phyloP scores from a whole-genome alignment of 2,797 vertebrate genomes.

The Macropodus opercularis region DNA sequence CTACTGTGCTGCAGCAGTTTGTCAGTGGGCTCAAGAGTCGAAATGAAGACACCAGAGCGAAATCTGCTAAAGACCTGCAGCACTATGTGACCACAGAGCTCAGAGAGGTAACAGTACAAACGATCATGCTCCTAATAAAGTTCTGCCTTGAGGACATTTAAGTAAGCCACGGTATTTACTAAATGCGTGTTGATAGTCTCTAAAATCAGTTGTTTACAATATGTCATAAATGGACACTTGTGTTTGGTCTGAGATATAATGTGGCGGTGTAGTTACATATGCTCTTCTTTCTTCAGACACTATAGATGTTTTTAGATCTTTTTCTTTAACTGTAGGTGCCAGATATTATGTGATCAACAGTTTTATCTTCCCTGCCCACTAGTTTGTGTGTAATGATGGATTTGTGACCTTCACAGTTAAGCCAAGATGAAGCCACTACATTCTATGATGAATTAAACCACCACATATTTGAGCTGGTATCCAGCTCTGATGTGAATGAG shows the following conservation, averaged over 20 bases:
- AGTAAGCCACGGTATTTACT: neutral
- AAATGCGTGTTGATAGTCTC: neutral
- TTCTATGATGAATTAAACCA: slow-evolving; percentile 99
- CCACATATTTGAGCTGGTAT: slow-evolving; percentile 98
- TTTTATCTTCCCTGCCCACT: neutral
- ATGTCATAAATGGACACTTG: neutral
- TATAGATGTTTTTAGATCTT: neutral
- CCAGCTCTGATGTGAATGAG: slow-evolving; percentile 98
- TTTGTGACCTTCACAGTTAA: slow-evolving; percentile 84
- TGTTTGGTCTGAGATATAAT: too few relatives aligned
- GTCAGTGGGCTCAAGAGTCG: slow-evolving; percentile 94
- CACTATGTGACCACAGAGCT: slow-evolving; percentile 99
- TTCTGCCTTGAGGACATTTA: too few relatives aligned
- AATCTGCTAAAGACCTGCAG: slow-evolving; percentile 96
- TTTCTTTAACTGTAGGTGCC: neutral
- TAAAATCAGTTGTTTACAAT: neutral
- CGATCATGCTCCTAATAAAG: neutral
- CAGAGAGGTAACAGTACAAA: slow-evolving; percentile 84
- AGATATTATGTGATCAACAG: neutral
- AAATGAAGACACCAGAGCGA: slow-evolving; percentile 94
- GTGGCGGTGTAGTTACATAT: neutral
- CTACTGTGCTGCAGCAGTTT: slow-evolving; percentile 96
- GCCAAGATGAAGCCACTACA: slow-evolving; percentile 96
- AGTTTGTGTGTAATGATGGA: slow-evolving; percentile 5
- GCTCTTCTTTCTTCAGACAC: accelerated